These are phyloP conservation scores for Coregonus clupeaformis DNA, from an alignment of 2,113 vertebrate genomes.

Conservation along the genomic window DNA sequence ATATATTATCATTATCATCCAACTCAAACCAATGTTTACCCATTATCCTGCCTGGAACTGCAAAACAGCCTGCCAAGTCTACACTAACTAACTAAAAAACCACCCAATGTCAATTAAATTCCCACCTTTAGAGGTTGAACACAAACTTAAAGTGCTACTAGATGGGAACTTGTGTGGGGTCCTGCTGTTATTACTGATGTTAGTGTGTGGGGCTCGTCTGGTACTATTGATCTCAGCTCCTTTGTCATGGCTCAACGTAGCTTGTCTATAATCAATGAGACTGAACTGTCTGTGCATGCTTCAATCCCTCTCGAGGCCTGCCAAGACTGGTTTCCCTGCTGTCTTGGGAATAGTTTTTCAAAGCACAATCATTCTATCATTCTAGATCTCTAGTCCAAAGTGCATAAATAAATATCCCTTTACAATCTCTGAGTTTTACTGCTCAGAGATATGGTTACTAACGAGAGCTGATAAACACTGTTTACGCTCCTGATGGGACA, in stretches of 20 bases:
- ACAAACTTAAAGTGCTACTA: neutral
- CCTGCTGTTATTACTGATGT: too few species aligned
- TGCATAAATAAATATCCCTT: neutral
- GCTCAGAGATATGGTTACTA: neutral
- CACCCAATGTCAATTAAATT: neutral
- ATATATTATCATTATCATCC: neutral
- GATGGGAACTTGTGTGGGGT: conserved; percentile 1
- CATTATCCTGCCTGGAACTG: neutral
- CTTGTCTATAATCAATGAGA: neutral
- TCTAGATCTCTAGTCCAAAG: neutral
- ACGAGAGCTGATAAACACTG: neutral
- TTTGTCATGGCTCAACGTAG: conserved; percentile 5
- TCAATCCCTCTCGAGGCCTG: neutral
- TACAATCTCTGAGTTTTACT: neutral
- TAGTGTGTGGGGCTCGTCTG: too few species aligned
- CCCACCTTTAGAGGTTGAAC: too few species aligned
- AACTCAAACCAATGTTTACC: neutral
- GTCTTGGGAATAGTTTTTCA: neutral
- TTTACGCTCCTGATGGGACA: neutral
- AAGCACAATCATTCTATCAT: neutral
- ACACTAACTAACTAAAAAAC: too few species aligned
- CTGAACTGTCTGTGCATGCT: neutral
- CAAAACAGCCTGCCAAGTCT: neutral
- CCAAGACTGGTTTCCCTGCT: neutral
- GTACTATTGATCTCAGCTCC: conserved; percentile 5